phyloP scores from a whole-genome alignment of 2,113 vertebrate genomes.

The Typhlomys cinereus region DNA sequence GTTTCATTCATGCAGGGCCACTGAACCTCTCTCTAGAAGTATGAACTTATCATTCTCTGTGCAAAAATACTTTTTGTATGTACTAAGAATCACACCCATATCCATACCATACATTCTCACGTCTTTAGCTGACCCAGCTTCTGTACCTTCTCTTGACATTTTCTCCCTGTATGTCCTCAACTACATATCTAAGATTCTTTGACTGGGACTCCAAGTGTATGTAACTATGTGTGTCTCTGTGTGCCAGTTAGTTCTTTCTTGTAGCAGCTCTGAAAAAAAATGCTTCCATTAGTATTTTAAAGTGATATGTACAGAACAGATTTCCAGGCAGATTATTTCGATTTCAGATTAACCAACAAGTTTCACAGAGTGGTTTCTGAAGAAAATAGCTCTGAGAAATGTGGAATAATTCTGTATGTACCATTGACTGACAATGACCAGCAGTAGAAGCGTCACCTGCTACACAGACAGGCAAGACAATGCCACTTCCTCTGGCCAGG shows the following conservation, averaged over 20 bases:
- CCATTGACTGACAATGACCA: slow-evolving; percentile 67
- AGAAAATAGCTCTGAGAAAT: slow-evolving; percentile 54
- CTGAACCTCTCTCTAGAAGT: slow-evolving; percentile 76
- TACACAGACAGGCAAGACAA: slow-evolving; percentile 35
- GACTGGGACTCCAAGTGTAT: slow-evolving; percentile 48
- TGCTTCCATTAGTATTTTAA: background rate
- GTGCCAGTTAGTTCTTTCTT: slow-evolving; percentile 83
- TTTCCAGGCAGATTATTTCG: slow-evolving; percentile 29
- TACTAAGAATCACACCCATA: slow-evolving; percentile 68
- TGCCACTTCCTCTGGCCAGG: slow-evolving; percentile 4
- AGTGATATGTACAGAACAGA: slow-evolving; percentile 29
- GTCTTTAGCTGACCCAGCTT: slow-evolving; percentile 72
- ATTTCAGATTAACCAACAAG: slow-evolving; percentile 29
- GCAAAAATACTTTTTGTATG: slow-evolving; percentile 72
- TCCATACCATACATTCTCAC: slow-evolving; percentile 76
- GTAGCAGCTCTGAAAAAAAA: slow-evolving; percentile 82
- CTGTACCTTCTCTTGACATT: slow-evolving; percentile 71
- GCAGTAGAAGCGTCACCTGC: background rate
- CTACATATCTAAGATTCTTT: slow-evolving; percentile 76
- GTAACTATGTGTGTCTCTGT: slow-evolving; percentile 51
- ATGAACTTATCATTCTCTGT: slow-evolving; percentile 79
- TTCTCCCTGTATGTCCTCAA: slow-evolving; percentile 66
- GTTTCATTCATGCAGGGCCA: slow-evolving; percentile 83
- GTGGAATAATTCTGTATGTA: slow-evolving; percentile 28
- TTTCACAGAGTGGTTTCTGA: slow-evolving; percentile 38